Evolutionary conservation across 1,140 invertebrate genomes (phyloP).

Genomic region (Luehdorfia chinensis): DNA sequence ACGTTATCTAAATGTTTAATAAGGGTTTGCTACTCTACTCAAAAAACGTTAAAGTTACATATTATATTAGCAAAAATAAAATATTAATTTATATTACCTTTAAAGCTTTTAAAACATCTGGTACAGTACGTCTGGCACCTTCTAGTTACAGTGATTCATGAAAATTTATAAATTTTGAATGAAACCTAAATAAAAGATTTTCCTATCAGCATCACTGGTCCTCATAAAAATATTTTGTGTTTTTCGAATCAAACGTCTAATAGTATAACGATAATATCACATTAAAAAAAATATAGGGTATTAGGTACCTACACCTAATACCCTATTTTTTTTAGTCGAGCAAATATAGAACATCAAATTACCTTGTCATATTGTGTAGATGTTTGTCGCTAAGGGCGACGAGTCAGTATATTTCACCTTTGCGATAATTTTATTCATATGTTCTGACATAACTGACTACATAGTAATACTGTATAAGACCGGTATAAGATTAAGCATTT

Average conservation of each 20-base stretch:
- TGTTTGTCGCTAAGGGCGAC: not conserved
- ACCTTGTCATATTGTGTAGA: not conserved
- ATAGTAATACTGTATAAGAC: too few relatives aligned
- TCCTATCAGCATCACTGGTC: not conserved
- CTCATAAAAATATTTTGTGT: not conserved
- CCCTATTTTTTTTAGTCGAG: not conserved
- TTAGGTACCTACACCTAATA: too few relatives aligned
- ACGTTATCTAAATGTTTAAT: conserved; percentile 19
- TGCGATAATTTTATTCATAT: too few relatives aligned
- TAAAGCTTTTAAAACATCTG: too few relatives aligned
- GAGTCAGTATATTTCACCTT: too few relatives aligned
- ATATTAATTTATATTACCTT: not conserved
- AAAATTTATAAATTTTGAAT: not conserved
- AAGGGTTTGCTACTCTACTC: not conserved
- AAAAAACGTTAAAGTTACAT: not conserved
- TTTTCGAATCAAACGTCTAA: not conserved
- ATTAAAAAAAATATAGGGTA: too few relatives aligned
- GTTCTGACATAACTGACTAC: too few relatives aligned
- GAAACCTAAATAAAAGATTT: not conserved
- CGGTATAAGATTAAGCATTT: too few relatives aligned
- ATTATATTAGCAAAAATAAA: not conserved
- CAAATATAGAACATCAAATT: not conserved
- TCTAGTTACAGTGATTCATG: too few relatives aligned
- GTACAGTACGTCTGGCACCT: too few relatives aligned
- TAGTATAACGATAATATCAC: not conserved